Conservation (phyloP, 2,888 invertebrate species). For the Brassicogethes aeneus region DNA sequence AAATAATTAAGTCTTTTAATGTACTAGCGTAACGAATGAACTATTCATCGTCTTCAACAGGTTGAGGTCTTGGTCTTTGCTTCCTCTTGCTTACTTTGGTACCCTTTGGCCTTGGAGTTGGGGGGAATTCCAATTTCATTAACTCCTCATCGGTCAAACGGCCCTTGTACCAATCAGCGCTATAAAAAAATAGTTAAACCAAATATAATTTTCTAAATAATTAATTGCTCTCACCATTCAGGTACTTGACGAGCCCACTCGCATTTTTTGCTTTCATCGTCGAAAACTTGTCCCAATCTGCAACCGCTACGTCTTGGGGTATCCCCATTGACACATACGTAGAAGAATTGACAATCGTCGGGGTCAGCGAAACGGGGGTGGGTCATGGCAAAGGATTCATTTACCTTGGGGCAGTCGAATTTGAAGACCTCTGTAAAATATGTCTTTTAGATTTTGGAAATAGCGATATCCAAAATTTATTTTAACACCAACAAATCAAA, state of each 20-base stretch:
- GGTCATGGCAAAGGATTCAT: slow-evolving; percentile 60
- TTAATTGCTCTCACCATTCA: slow-evolving; percentile 61
- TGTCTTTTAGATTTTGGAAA: too few species aligned
- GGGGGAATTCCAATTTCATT: slow-evolving; percentile 71
- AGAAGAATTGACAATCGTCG: slow-evolving; percentile 86
- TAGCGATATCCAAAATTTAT: background rate
- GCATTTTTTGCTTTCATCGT: slow-evolving; percentile 67
- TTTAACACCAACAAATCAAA: too few species aligned
- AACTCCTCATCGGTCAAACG: slow-evolving; percentile 72
- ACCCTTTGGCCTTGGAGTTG: slow-evolving; percentile 53
- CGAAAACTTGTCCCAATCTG: slow-evolving; percentile 82
- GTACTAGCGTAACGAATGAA: too few species aligned
- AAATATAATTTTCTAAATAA: background rate
- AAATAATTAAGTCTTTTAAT: too few species aligned
- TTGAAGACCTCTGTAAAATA: slow-evolving; percentile 65
- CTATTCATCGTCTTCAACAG: slow-evolving; percentile 15
- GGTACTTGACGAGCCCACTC: slow-evolving; percentile 83
- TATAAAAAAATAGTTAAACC: slow-evolving; percentile 30
- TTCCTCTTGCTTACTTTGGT: slow-evolving; percentile 45
- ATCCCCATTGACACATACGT: slow-evolving; percentile 84
- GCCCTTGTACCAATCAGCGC: slow-evolving; percentile 85
- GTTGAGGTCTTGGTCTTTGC: slow-evolving; percentile 22
- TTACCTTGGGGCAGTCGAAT: slow-evolving; percentile 74
- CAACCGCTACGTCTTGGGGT: slow-evolving; percentile 79
- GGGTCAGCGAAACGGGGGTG: slow-evolving; percentile 84